A percentile compares a stretch with the other conserved stretches of the same genome.
phyloP scores from a whole-genome alignment of 2,888 invertebrate species.

The Tetanocera ferruginea region DNA sequence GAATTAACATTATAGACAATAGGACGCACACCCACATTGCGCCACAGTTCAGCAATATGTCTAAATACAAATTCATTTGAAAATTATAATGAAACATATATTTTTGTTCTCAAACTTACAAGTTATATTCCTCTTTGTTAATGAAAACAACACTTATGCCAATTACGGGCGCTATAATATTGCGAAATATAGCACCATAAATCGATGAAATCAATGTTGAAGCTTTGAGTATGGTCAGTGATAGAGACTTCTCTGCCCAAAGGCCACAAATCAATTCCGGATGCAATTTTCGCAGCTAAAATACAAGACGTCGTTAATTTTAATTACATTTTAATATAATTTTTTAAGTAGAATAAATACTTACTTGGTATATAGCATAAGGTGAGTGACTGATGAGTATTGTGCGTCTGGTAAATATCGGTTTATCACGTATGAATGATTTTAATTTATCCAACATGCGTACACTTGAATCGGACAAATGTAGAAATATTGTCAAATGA shows the following conservation, averaged over 20 bases:
- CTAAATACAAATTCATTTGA: constrained; percentile 50
- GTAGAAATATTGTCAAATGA: constrained; percentile 63
- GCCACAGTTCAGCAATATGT: constrained; percentile 69
- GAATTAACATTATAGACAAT: constrained; percentile 70
- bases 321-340: background rate
- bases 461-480: constrained; percentile 64
- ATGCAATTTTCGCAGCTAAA: constrained; percentile 64
- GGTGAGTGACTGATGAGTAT: constrained; percentile 67
- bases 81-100: background rate
- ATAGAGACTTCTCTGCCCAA: constrained; percentile 67
- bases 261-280: constrained; percentile 69
- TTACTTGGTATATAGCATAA: constrained; percentile 67
- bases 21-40: constrained; percentile 69
- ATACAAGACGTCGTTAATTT: background rate
- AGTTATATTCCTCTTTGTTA: constrained; percentile 69
- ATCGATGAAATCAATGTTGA: constrained; percentile 68
- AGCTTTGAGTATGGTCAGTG: constrained; percentile 65
- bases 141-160: constrained; percentile 69
- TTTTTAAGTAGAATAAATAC: constrained; percentile 8
- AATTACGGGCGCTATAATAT: constrained; percentile 69
- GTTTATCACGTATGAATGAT: constrained; percentile 57
- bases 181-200: constrained; percentile 68
- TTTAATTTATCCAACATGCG: constrained; percentile 64
- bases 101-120: constrained; percentile 60
- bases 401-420: constrained; percentile 62